Base-by-base conservation (phyloP, 2,113 vertebrate species). In the Psilopsiagon aymara region DNA sequence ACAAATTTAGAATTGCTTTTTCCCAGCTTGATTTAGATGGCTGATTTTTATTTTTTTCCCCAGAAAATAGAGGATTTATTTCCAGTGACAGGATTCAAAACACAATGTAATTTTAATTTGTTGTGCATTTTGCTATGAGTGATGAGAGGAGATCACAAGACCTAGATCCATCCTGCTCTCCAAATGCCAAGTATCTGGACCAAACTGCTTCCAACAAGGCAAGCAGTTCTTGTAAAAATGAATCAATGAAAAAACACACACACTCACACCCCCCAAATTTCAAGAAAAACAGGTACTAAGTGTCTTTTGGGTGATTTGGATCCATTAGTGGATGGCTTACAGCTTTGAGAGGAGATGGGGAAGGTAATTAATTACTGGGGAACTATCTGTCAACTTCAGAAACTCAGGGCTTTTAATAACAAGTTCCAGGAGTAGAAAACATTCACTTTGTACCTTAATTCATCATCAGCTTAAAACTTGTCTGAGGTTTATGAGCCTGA, bases 401-500 rank as follows among this genome's bases (percentile, higher is more conserved):
- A 96, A 94, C 94, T 90, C 55, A 18, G n/a, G 66, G 71, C 86
- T 92, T 90, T 87, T 92, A 91, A 86, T 84, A 96, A 95, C 82
- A 96, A 93, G 91, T 92, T 95, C 93, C 92, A 90, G 91, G 69
- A 93, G 94, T 49, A 94, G 77, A 95, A 95, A 93, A 94, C 66
- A 96, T 29, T 96, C 88, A 73, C 86, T 90, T 93, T 79, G 94
- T 92, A 96, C 95, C 90, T 96, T 88, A 96, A 97, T 96, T 94
- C 81, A 96, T 96, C 94, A 97, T 84, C 94, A 91, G 86, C 73
- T 75, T 90, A 87, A 95, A 95, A 96, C 77, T 96, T 86, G 69
- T 89, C 82, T 94, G 74, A 79, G 86, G 82, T 94, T 96, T 94
- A 90, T 94, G 83, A 95, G 77, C 83, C 83, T 37, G 57, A 51